Evolutionary conservation across 2,797 vertebrate species (phyloP), one percentile per base, ranked within the genome.

Genomic region (Sebastes cheni): DNA sequence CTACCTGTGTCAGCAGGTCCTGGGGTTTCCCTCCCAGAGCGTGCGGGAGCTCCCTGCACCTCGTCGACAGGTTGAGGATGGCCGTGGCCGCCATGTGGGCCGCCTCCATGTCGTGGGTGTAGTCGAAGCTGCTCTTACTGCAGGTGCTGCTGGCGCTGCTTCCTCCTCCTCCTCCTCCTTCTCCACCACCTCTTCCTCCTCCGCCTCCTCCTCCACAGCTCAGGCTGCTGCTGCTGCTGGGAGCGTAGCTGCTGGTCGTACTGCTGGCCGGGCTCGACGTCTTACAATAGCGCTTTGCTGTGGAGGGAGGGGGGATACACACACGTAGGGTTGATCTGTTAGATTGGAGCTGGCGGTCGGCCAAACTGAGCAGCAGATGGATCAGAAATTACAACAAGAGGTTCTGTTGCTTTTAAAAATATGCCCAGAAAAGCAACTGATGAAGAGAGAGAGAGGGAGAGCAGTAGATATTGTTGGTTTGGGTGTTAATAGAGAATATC

Each of bases 111-210:
- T 99, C 98, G 80, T 99, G 98, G 34, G 97, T 98, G 95, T 99
- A 99, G 95, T 99, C 98, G 78, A 99, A 99, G 96, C 98, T 99
- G 97, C 98, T 99, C 91, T 98, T 98, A 93, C 98, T 99, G 96
- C 98, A 99, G 87, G 98, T 99, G 95, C 98, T 99, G 96, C 98
- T 99, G 94, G 98, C 98, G 72, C 98, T 99, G 96, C 98, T 99
- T 88, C 97, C 94, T 3, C 91, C 93, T 23, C 90, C 94, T n/a
- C 90, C 87, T 1, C 90, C 89, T 16, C 90, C 91, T 14, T 88
- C 83, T 0, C 79, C 87, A 3, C 79, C 87, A 1, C 77, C 75
- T 4, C 67, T 80, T 4, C 77, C 81, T 0, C 76, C 83, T 0
- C 84, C 85, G 1, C 79, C 87, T 64, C 77, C 91, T 36, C 82